phyloP scores from a whole-genome alignment of 2,113 vertebrate genomes.

The Lontra canadensis region DNA sequence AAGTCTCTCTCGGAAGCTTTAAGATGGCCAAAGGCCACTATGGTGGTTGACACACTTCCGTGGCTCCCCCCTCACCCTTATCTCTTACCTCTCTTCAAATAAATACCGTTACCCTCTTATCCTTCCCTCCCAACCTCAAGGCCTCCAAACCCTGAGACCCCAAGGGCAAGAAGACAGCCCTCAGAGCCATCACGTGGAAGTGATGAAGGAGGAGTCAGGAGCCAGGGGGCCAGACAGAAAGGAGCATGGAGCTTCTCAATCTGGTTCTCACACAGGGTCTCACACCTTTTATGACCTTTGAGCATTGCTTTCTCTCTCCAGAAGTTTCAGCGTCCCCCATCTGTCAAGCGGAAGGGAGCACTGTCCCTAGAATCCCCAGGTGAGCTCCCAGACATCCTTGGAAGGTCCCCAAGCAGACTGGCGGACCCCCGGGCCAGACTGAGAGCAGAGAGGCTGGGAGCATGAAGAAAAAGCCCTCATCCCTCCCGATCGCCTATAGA shows the following conservation, averaged over 20 bases:
- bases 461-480: background rate
- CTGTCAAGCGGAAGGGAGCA: background rate
- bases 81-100: background rate
- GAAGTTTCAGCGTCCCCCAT: background rate
- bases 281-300: background rate
- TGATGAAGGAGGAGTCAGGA: background rate
- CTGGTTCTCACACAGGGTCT: background rate
- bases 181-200: background rate
- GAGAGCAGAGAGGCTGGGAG: background rate
- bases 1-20: background rate
- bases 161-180: background rate
- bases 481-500: accelerated
- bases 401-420: background rate
- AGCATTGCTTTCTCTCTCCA: background rate
- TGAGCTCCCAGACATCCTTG: background rate
- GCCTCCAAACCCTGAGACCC: background rate
- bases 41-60: no score
- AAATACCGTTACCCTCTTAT: background rate
- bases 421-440: background rate
- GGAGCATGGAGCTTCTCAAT: background rate
- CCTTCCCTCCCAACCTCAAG: background rate
- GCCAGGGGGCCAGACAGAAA: background rate
- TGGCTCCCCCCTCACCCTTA: background rate
- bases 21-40: background rate
- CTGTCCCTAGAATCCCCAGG: background rate